phyloP scores from a whole-genome alignment of 2,888 invertebrate species.

The Electrophaes corylata region DNA sequence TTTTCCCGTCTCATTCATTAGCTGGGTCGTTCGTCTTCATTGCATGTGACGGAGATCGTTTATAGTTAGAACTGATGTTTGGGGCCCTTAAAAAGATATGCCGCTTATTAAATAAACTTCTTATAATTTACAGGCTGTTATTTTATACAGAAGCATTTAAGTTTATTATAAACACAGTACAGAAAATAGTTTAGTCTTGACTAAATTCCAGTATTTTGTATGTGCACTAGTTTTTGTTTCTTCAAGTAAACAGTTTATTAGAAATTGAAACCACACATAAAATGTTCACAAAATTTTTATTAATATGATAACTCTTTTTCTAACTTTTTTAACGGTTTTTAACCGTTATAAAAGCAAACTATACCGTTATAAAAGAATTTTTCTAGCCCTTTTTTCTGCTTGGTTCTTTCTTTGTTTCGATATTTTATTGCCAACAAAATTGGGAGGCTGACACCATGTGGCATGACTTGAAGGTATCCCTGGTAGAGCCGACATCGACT shows the following conservation, averaged over 20 bases:
- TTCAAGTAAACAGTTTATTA: too few relatives aligned
- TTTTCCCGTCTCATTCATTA: conserved; percentile 68
- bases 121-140: conserved; percentile 9
- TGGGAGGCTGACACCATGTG: conserved; percentile 14
- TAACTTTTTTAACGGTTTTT: too few relatives aligned
- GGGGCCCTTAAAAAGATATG: conserved; percentile 46
- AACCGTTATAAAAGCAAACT: too few relatives aligned
- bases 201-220: too few relatives aligned
- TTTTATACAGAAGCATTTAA: conserved; percentile 8
- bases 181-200: neutral
- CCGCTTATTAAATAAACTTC: conserved; percentile 35
- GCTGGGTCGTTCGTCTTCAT: conserved; percentile 79
- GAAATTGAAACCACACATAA: too few relatives aligned
- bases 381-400: too few relatives aligned
- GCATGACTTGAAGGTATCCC: conserved; percentile 30
- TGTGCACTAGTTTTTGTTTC: too few relatives aligned
- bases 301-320: too few relatives aligned
- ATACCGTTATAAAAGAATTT: too few relatives aligned
- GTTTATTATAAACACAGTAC: neutral
- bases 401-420: neutral
- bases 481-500: conserved; percentile 47
- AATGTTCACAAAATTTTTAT: too few relatives aligned
- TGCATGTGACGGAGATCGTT: conserved; percentile 77
- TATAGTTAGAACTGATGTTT: conserved; percentile 65
- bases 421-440: neutral